Conservation (phyloP, 1,140 invertebrate species). For the Penaeus chinensis region DNA sequence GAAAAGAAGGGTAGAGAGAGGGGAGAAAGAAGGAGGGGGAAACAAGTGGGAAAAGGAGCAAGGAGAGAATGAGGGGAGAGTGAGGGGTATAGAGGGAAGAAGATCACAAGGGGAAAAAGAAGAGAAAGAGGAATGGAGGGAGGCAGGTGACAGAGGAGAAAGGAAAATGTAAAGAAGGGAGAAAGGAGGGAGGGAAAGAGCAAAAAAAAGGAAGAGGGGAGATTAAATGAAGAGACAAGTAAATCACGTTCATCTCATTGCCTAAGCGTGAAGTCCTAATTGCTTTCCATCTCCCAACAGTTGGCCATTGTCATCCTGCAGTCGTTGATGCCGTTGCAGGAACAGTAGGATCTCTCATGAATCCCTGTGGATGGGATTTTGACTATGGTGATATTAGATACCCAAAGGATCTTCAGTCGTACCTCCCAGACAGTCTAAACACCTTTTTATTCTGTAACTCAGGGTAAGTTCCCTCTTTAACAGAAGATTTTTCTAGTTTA, state of each 20-base stretch:
- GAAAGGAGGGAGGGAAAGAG: neutral
- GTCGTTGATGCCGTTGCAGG: conserved; percentile 28
- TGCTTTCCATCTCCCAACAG: conserved; percentile 9
- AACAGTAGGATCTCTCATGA: neutral
- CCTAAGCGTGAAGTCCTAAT: neutral
- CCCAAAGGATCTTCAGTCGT: conserved; percentile 22
- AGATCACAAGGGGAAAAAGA: too few species aligned
- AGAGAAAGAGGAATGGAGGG: too few species aligned
- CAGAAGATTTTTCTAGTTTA: neutral
- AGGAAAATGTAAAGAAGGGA: too few species aligned
- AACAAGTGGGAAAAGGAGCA: too few species aligned
- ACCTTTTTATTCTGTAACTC: conserved; percentile 52
- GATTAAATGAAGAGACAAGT: too few species aligned
- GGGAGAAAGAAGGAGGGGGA: too few species aligned
- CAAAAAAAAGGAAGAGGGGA: too few species aligned
- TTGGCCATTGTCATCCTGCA: conserved; percentile 47
- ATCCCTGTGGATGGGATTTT: conserved; percentile 33
- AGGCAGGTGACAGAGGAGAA: too few species aligned
- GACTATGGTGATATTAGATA: conserved; percentile 36
- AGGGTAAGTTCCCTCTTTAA: conserved; percentile 25
- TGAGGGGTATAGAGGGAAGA: too few species aligned
- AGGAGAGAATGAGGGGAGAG: too few species aligned
- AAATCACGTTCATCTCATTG: too few species aligned
- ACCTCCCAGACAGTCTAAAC: conserved; percentile 28
- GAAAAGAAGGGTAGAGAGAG: too few species aligned